Base-by-base conservation (phyloP, 2,888 invertebrate genomes). In the Baccha elongata region DNA sequence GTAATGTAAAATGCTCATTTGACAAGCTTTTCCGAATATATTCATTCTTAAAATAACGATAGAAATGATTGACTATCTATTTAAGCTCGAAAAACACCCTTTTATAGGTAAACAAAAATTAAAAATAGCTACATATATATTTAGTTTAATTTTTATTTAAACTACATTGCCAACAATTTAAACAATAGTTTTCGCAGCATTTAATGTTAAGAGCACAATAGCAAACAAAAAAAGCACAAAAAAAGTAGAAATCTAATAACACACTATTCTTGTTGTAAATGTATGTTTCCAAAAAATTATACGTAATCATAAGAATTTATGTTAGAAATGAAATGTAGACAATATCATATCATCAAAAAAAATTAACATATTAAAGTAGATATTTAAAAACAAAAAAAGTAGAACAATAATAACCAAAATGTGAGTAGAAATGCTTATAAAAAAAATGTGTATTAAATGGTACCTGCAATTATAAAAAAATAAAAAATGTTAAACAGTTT, bases 291-390 rank as follows among this genome's bases (percentile, higher is more conserved):
- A 53, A 35, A 48, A 3, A 42, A 60, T 26, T 32, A 29, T 23
- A 17, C 10, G 29, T 26, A 55, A 52, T 23, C 5, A 58, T 80
- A 42, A 80, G 75, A 69, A 19, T 17, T 29, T 73, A 52, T 35
- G 44, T 50, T 74, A 74, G 65, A 44, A 65, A 67, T 40, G 32
- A 65, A 37, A 75, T 53, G 60, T 80, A 80, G 75, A 75, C 75
- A 80, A 74, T 52, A 75, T 75, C 80, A 81, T 81, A 81, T 81
- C 80, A 81, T 48, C 52, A 10, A 26, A 37, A 69, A 8, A 19
- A 19, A 44, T 17, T 19, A 44, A 40, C 0, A 29, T 44, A 17
- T 26, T 55, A 58, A 13, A n/a, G 26, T 26, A 15, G 23, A 50
- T 35, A 37, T 32, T 7, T 32, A 6, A 6, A n/a, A n/a, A n/a